phyloP scores from a whole-genome alignment of 1,140 invertebrate genomes.

The Amphibalanus amphitrite region DNA sequence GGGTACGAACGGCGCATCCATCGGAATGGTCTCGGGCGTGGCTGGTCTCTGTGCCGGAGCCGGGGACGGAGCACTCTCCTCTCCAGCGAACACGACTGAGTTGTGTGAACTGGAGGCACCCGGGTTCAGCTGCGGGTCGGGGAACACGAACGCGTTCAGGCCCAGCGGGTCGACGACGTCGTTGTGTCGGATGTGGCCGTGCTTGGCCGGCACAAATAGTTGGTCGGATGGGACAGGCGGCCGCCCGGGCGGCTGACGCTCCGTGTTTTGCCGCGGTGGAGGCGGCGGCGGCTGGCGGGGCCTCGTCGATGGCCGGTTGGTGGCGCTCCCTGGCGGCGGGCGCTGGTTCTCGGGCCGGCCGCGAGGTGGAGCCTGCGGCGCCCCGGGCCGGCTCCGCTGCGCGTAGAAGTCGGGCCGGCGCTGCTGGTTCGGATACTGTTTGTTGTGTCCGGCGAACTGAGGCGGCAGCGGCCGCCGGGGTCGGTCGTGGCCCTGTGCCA shows the following conservation, averaged over 20 bases:
- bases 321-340: not conserved
- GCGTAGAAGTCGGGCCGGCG: not conserved
- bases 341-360: not conserved
- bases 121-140: not conserved
- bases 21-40: not conserved
- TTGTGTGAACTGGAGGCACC: not conserved
- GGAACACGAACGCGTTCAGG: conserved; percentile 1
- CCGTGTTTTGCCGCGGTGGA: not conserved
- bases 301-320: not conserved
- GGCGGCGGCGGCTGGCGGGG: not conserved
- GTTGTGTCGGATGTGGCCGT: not conserved
- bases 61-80: not conserved
- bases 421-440: not conserved
- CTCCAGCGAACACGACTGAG: not conserved
- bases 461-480: not conserved
- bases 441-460: not conserved
- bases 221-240: not conserved
- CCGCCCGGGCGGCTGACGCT: not conserved
- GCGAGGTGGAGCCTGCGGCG: not conserved
- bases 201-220: not conserved
- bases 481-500: not conserved
- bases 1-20: not conserved
- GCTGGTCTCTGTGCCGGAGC: not conserved
- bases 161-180: not conserved
- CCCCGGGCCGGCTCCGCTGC: not conserved